Conservation (phyloP, 2,797 vertebrate species). For the Chloroceryle amazona region DNA sequence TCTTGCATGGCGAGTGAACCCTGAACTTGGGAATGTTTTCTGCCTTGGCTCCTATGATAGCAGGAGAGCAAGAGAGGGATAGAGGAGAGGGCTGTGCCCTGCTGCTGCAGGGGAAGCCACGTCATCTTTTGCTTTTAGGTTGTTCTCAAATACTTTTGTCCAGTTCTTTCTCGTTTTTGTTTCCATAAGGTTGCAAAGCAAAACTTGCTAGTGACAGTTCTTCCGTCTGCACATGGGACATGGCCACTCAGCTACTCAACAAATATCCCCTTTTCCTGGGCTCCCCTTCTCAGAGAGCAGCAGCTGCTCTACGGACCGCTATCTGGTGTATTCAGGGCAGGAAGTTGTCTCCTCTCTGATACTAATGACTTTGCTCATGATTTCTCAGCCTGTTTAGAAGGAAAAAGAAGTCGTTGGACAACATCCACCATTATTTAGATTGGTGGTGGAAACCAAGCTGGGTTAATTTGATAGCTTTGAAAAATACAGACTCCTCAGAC, state of each 20-base stretch:
- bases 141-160: background rate
- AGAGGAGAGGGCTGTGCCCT: background rate
- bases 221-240: rapidly evolving
- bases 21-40: background rate
- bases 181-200: background rate
- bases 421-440: background rate
- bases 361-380: background rate
- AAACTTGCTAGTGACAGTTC: background rate
- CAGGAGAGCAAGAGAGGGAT: background rate
- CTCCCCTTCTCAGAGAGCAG: background rate
- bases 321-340: background rate
- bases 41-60: background rate
- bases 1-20: background rate
- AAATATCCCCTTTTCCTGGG: background rate
- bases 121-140: background rate
- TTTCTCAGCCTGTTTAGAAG: background rate
- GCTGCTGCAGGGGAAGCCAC: background rate
- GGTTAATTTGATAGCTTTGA: background rate
- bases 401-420: background rate
- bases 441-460: background rate
- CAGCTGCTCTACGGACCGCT: background rate
- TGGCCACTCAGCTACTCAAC: rapidly evolving
- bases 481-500: background rate
- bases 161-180: background rate
- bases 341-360: background rate